Evolutionary conservation across 2,113 vertebrate species (phyloP).

Genomic region (Dermatemys mawii): DNA sequence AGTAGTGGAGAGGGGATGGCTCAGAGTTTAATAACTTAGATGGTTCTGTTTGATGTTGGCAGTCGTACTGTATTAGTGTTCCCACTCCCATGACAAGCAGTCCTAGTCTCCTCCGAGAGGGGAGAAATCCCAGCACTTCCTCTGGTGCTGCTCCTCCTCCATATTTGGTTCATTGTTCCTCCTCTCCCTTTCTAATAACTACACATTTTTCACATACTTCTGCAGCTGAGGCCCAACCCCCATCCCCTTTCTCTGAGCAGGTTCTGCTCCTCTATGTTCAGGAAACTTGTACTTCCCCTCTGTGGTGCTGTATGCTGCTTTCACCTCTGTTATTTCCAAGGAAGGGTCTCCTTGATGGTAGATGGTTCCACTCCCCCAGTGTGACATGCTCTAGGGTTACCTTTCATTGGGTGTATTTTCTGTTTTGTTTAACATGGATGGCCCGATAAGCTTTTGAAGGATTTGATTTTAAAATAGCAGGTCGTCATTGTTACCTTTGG

Average conservation of each 20-base stretch:
- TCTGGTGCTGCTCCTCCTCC: neutral
- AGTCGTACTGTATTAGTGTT: neutral
- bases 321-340: neutral
- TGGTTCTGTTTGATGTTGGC: neutral
- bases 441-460: neutral
- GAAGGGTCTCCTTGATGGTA: fast-evolving
- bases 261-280: neutral
- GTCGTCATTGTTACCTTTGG: neutral
- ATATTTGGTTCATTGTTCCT: neutral
- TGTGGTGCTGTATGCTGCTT: neutral
- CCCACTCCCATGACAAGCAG: neutral
- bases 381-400: neutral
- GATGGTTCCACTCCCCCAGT: neutral
- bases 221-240: neutral
- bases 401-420: neutral
- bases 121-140: neutral
- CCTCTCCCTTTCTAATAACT: neutral
- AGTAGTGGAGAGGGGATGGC: neutral
- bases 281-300: neutral
- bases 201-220: neutral
- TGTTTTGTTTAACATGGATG: neutral
- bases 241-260: neutral
- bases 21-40: fast-evolving
- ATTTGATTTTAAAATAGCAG: neutral
- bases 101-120: neutral